phyloP scores from a whole-genome alignment of 1,140 invertebrate genomes.

The Camponotus pennsylvanicus region DNA sequence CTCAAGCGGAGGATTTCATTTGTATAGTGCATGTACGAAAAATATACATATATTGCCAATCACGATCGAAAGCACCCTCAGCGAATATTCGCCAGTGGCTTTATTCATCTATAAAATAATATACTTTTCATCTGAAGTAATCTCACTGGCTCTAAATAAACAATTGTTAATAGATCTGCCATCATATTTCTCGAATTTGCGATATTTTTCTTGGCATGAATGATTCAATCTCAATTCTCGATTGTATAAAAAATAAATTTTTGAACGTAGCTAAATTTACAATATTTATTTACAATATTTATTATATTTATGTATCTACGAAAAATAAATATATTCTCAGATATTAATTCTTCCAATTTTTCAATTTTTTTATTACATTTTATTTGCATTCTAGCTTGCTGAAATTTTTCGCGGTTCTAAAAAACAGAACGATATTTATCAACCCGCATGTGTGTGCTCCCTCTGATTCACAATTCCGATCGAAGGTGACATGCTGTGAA shows the following conservation, averaged over 20 bases:
- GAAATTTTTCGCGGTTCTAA: conserved; percentile 18
- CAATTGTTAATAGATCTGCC: neutral
- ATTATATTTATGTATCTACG: neutral
- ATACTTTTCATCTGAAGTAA: conserved; percentile 6
- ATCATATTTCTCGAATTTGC: neutral
- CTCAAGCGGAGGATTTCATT: conserved; percentile 40
- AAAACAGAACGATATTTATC: conserved; percentile 43
- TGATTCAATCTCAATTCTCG: conserved; percentile 6
- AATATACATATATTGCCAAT: conserved; percentile 39
- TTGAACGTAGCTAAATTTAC: neutral
- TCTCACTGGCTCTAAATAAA: conserved; percentile 19
- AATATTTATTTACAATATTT: neutral
- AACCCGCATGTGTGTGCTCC: conserved; percentile 1
- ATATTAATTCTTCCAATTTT: conserved; percentile 12
- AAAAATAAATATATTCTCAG: neutral
- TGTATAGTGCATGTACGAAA: neutral
- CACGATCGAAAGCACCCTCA: neutral
- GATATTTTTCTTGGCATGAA: neutral
- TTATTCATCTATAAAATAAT: neutral
- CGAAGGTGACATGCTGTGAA: conserved; percentile 40
- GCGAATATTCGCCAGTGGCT: neutral
- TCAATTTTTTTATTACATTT: neutral
- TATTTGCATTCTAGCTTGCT: neutral
- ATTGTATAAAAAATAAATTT: neutral
- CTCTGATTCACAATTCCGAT: conserved; percentile 22